Evolutionary conservation across 2,113 vertebrate genomes (phyloP), one percentile per base, ranked within the genome.

Genomic region (Vulpes lagopus): DNA sequence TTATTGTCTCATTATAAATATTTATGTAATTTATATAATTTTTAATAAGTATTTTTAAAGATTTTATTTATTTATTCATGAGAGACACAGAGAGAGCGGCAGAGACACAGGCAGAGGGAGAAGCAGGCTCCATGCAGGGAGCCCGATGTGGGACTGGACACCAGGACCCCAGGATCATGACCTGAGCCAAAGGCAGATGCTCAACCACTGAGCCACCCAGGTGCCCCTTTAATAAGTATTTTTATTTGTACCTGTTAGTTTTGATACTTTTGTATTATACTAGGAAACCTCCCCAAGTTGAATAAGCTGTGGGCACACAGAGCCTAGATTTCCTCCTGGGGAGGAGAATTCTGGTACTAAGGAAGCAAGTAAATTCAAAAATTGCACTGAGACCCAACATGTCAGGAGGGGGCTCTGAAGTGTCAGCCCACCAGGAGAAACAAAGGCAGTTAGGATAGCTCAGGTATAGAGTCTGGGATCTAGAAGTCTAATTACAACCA

Each of bases 1-100:
- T 94, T 97, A 49, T 83, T 95, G 92, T 79, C 30, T 89, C 59
- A 59, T 91, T 94, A 51, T 65, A 82, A 92, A 49, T 53, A 78
- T 51, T 16, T 51, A 17, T 78, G 14, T 78, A 51, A 78, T 51
- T 76, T 78, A 51, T 51, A 78, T 49, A 51, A 78, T 78, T 51
- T 76, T 78, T 78, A 78, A 17, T 8, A 87, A 82, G 17, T 67
- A 87, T 16, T 92, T 57, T 55, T 22, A 27, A 43, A 43, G 43
- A 43, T 43, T 43, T 43, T 43, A 43, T 43, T 43, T 43, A 43
- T 43, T 43, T 43, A 43, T 43, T 43, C 43, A 43, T 43, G 43
- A 43, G 43, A 43, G 43, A 43, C 43, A 43, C 43, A 43, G 6
- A 43, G 43, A 43, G 43, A 43, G 43, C 6, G 1, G 6, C 43